Conservation (phyloP, 2,797 vertebrate genomes). For the Sylvia borin region DNA sequence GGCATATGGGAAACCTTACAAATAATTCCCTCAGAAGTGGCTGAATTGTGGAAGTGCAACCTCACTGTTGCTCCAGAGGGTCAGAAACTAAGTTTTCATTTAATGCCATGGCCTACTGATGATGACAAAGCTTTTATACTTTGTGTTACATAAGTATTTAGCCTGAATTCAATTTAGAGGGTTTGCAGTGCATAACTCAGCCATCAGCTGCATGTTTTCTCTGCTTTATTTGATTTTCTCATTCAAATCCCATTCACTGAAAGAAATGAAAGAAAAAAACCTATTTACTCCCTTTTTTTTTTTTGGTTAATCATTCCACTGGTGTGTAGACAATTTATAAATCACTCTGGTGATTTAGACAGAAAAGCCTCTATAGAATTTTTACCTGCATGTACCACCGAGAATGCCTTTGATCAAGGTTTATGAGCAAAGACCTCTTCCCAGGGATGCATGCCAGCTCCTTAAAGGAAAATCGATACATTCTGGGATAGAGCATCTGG, state of each 20-base stretch:
- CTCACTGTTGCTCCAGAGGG: neutral
- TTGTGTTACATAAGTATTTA: neutral
- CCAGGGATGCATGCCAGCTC: neutral
- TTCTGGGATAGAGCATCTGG: neutral
- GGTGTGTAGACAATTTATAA: neutral
- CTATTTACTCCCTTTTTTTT: neutral
- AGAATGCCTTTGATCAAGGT: slow-evolving; percentile 11
- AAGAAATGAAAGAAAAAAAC: neutral
- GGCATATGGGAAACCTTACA: neutral
- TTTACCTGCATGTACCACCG: neutral
- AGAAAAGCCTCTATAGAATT: neutral
- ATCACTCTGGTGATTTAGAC: neutral
- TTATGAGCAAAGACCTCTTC: slow-evolving; percentile 1
- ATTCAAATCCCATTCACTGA: neutral
- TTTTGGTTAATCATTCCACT: neutral
- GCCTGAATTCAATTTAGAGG: neutral
- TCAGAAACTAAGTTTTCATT: neutral
- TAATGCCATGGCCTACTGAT: neutral
- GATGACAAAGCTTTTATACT: neutral
- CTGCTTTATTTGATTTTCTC: neutral
- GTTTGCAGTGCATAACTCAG: neutral
- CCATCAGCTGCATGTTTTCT: neutral
- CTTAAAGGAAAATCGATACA: slow-evolving; percentile 3
- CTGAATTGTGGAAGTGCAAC: neutral
- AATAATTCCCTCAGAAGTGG: neutral